These are phyloP conservation scores for Sorex fumeus DNA, from an alignment of 2,113 vertebrate genomes.

Conservation along the genomic window DNA sequence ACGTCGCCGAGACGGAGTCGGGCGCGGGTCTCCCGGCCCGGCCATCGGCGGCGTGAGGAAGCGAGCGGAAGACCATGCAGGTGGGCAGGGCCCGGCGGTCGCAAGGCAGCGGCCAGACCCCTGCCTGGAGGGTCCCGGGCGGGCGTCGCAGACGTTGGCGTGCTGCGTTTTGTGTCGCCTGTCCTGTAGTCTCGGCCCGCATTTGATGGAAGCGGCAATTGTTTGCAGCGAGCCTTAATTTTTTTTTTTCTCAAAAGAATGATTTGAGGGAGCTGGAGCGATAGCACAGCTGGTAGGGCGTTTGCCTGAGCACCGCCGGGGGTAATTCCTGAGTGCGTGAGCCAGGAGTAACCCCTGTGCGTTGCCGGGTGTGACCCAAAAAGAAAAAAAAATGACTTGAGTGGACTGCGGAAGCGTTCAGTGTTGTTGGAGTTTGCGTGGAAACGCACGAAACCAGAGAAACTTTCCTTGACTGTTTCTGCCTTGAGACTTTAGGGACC, in stretches of 20 bases:
- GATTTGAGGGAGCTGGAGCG: too few species aligned
- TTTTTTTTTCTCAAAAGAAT: too few species aligned
- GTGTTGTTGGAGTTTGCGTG: not conserved
- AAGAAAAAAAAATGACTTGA: too few species aligned
- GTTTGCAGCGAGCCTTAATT: too few species aligned
- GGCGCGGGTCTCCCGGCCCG: fast-evolving
- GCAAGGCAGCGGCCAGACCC: fast-evolving
- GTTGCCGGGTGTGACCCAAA: too few species aligned
- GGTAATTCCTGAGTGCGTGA: too few species aligned
- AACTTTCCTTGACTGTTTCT: not conserved
- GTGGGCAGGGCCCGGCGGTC: not conserved
- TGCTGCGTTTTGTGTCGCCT: not conserved
- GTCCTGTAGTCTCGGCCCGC: not conserved
- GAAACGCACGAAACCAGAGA: not conserved
- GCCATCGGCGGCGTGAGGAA: fast-evolving
- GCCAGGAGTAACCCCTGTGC: too few species aligned
- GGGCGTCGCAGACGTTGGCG: not conserved
- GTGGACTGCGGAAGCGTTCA: not conserved
- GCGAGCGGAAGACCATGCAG: conserved; percentile 74
- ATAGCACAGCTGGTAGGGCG: too few species aligned
- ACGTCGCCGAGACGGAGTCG: not conserved
- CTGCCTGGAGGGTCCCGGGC: not conserved
- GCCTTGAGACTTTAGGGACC: not conserved
- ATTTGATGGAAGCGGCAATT: not conserved
- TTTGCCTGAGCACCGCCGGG: too few species aligned